These are phyloP conservation scores for Brachylomia viminalis DNA, from an alignment of 2,888 invertebrate genomes.

Conservation along the genomic window DNA sequence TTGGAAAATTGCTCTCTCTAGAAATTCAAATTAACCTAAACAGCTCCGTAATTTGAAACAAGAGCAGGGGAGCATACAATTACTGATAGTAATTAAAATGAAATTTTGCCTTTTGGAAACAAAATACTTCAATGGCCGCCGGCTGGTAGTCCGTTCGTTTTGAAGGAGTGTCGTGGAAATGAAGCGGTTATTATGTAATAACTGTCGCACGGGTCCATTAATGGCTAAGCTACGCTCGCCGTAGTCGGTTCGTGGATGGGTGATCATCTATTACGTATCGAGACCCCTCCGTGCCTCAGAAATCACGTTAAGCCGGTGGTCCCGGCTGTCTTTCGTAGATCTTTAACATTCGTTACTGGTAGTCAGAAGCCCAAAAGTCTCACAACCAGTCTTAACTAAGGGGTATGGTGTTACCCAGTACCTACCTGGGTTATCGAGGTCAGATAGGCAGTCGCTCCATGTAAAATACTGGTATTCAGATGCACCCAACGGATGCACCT, in stretches of 20 bases:
- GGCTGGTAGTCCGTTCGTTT: background rate
- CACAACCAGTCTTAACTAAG: background rate
- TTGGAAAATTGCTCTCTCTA: slow-evolving; percentile 52
- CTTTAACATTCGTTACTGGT: background rate
- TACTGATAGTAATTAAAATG: slow-evolving; percentile 54
- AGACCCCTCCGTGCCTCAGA: background rate
- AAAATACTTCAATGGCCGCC: slow-evolving; percentile 44
- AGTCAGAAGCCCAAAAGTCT: background rate
- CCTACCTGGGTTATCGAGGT: too few relatives aligned
- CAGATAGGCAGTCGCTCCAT: too few relatives aligned
- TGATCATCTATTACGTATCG: background rate
- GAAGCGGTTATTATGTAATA: background rate
- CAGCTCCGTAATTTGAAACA: slow-evolving; percentile 57
- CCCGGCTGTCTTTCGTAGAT: background rate
- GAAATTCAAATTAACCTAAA: slow-evolving; percentile 63
- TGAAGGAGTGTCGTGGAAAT: background rate
- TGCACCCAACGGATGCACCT: too few relatives aligned
- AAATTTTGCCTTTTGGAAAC: slow-evolving; percentile 46
- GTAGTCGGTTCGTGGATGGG: background rate
- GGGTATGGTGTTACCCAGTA: background rate
- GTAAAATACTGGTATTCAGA: too few relatives aligned
- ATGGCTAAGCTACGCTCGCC: background rate
- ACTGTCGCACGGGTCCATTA: background rate
- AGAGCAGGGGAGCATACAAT: slow-evolving; percentile 53
- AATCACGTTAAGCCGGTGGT: background rate